Base-by-base conservation (phyloP, 2,113 vertebrate species). In the Nestor notabilis region DNA sequence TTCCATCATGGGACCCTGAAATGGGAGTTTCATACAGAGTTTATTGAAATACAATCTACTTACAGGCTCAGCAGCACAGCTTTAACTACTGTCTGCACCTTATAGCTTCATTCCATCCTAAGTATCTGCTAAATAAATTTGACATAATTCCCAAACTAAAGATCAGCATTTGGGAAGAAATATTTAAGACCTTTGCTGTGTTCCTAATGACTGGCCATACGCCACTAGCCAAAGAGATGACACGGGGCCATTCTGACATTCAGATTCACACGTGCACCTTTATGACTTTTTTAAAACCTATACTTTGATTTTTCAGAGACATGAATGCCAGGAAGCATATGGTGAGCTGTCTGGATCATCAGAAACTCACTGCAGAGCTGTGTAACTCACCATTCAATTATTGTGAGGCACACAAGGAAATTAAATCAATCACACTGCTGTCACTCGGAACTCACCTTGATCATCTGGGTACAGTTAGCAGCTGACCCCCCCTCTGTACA, bases 401-500 rank as follows among this genome's bases (percentile, higher is more conserved):
- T 31, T 31, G 37, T 33, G 11, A 49, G 19, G 28, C 13, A 74
- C 11, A 16, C 2, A 9, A 8, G 37, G 31, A 52, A 82, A 89
- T 63, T 2, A 70, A 80, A 53, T 24, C 17, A 43, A 6, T 17
- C 31, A 31, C 43, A 27, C 25, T 21, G 37, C 49, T 77, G 61
- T 37, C 43, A 19, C 53, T 50, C 69, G 55, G 29, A 60, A 91
- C 98, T 95, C 94, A 99, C 99, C 96, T 97, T 71, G 70, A 99
- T 98, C 98, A 99, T 99, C 76, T 96, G 96, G 39, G 94, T 56
- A 20, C 99, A 99, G 80, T 97, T 97, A 9, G 97, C 93, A 3
- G 96, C 78, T 0, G 99, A 98, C 2, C 24, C 33, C 4, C 97
- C 98, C 1, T 6, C 60, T 20, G 98, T 39, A 10, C 99, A 99